A percentile compares a stretch with the other conserved stretches of the same genome.
phyloP scores from a whole-genome alignment of 2,113 vertebrate species.

The Caretta caretta region DNA sequence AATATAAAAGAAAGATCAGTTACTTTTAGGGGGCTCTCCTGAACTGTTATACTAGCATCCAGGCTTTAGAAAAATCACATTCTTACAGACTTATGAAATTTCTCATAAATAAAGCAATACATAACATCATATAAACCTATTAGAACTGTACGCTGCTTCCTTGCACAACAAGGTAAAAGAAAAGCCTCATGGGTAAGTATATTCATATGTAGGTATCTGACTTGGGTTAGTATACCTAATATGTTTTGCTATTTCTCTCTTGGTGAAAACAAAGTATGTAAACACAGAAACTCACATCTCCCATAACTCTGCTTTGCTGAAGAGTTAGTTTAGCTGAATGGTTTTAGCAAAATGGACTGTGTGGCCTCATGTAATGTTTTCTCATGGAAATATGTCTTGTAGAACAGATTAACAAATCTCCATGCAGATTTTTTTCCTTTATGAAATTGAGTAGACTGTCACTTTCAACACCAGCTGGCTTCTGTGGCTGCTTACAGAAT shows the following conservation, averaged over 20 bases:
- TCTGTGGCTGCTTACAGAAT: not conserved
- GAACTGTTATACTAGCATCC: not conserved
- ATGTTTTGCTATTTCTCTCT: not conserved
- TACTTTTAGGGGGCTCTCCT: not conserved
- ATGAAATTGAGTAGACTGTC: not conserved
- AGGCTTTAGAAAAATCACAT: not conserved
- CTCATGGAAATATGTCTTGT: conserved; percentile 28
- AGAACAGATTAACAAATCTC: conserved; percentile 43
- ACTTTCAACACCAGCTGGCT: conserved; percentile 10
- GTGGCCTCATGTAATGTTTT: conserved; percentile 51
- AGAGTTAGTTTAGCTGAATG: not conserved
- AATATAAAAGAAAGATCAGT: not conserved
- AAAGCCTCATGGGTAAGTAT: not conserved
- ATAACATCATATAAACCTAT: not conserved
- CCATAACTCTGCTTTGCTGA: not conserved
- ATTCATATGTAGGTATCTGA: not conserved
- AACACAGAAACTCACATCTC: conserved; percentile 30
- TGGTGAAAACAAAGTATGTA: conserved; percentile 44
- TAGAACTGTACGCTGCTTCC: not conserved
- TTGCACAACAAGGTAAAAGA: not conserved
- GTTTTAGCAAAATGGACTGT: conserved; percentile 2
- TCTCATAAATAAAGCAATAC: not conserved
- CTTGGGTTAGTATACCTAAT: not conserved
- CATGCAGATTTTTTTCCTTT: conserved; percentile 45
- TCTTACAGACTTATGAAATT: not conserved